Base-by-base conservation (phyloP, 2,113 vertebrate species). In the Python bivittatus region DNA sequence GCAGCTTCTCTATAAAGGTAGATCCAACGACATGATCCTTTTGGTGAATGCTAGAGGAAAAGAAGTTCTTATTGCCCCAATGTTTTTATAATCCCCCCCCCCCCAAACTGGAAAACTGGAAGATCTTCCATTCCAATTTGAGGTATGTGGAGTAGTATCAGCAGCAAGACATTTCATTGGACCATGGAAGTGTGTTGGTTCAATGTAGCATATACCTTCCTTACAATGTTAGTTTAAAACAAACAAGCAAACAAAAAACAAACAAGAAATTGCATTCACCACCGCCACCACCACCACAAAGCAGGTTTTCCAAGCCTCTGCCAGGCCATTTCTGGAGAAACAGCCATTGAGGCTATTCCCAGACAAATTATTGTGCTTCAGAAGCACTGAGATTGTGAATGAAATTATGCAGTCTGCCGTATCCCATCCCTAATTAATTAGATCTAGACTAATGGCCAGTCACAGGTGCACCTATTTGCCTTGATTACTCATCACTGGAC, bases 371-470 rank as follows among this genome's bases (percentile, higher is more conserved):
- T 23, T 84, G 33, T 57, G 68, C 53, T 23, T 84, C 17, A 8
- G 0, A 27, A 17, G 23, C 27, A 27, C 20, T 84, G 44, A 64
- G 44, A 53, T 52, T 61, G 42, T 57, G 10, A 38, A 25, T 1
- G 6, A 53, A 64, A 64, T 53, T 52, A 6, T 64, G 17, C 15
- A 48, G 4, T 3, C 15, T 44, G 33, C 11, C 57, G 44, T 29
- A 22, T 84, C 72, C 25, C 38, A 86, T 61, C 20, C 57, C 42
- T 91, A 58, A 86, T 86, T 91, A 61, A 85, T 85, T 91, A 90
- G 52, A 27, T 57, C 38, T 29, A 90, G 44, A 90, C 52, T 52
- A 90, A 83, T 53, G n/a, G 72, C n/a, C 4, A 58, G 90, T 60
- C 72, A 48, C 79, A 91, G 54, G 84, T 91, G 54, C 38, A 58